Conservation (phyloP, 2,113 vertebrate species). For the Callocephalon fimbriatum region DNA sequence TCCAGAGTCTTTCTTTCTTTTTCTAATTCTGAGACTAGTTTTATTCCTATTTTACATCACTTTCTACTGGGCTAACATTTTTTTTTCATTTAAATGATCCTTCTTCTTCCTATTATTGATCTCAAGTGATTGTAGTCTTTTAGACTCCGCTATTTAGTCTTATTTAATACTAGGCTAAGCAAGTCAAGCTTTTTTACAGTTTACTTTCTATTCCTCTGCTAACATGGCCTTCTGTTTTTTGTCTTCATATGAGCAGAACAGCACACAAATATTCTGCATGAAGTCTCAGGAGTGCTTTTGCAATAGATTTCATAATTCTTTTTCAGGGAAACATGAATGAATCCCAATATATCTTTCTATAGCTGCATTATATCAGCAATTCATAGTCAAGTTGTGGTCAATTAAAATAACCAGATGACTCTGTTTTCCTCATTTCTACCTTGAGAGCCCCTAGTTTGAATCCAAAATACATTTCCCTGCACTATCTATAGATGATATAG, state of each 20-base stretch:
- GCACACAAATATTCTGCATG: neutral
- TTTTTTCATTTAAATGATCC: neutral
- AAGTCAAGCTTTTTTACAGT: constrained; percentile 35
- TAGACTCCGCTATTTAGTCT: neutral
- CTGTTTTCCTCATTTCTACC: neutral
- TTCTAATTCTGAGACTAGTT: neutral
- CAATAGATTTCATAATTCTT: neutral
- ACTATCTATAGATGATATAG: neutral
- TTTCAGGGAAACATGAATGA: constrained; percentile 17
- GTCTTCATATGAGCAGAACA: neutral
- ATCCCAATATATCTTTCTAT: neutral
- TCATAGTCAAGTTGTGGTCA: neutral
- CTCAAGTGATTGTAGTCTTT: neutral
- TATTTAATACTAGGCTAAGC: constrained; percentile 9
- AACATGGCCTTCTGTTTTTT: neutral
- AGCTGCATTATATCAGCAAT: neutral
- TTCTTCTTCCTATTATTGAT: neutral
- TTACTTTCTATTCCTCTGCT: neutral
- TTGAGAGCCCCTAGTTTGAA: neutral
- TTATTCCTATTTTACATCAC: neutral
- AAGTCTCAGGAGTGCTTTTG: neutral
- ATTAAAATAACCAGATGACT: neutral
- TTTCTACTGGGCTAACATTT: neutral
- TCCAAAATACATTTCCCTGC: neutral
- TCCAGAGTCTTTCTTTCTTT: neutral